Evolutionary conservation across 2,888 invertebrate genomes (phyloP).

Genomic region (Acanthopleura granulata): DNA sequence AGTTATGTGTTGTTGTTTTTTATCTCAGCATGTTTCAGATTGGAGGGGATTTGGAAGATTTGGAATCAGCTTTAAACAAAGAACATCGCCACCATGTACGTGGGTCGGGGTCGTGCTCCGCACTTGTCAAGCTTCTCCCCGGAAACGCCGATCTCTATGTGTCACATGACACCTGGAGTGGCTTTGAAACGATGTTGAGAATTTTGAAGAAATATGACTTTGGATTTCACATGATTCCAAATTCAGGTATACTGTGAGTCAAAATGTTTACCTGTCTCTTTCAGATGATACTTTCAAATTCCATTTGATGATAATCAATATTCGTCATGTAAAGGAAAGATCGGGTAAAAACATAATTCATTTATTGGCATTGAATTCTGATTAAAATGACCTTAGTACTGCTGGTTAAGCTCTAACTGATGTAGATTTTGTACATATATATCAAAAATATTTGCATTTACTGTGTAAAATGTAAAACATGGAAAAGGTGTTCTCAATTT

Average conservation of each 20-base stretch:
- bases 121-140: slow-evolving; percentile 77
- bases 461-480: too few species aligned
- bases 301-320: too few species aligned
- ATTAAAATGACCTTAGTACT: too few species aligned
- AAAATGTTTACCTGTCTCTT: background rate
- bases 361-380: too few species aligned
- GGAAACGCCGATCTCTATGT: slow-evolving; percentile 77
- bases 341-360: too few species aligned
- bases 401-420: too few species aligned
- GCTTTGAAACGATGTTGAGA: slow-evolving; percentile 85
- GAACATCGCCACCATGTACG: slow-evolving; percentile 36
- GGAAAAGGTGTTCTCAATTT: too few species aligned
- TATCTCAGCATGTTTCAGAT: slow-evolving; percentile 52
- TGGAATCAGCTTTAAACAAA: slow-evolving; percentile 71
- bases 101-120: slow-evolving; percentile 75
- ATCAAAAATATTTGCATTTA: too few species aligned
- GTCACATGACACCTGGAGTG: slow-evolving; percentile 86
- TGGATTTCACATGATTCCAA: slow-evolving; percentile 32
- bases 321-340: too few species aligned
- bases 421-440: too few species aligned
- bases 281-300: background rate
- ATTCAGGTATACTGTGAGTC: slow-evolving; percentile 24
- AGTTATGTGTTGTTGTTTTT: background rate
- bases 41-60: slow-evolving; percentile 80
- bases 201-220: slow-evolving; percentile 88